phyloP scores from a whole-genome alignment of 2,888 invertebrate species.

The Trichogramma evanescens region DNA sequence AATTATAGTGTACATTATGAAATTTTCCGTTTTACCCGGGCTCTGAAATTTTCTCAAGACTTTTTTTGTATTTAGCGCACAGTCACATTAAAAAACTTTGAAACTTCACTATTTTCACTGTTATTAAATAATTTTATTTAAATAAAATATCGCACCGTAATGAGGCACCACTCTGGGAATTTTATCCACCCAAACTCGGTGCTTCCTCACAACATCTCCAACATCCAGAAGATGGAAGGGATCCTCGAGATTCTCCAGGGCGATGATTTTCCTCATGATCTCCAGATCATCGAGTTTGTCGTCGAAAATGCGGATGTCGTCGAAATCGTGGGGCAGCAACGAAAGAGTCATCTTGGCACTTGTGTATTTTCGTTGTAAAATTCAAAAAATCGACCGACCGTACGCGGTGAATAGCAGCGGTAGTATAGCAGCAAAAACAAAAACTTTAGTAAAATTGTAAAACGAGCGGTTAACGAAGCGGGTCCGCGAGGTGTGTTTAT shows the following conservation, averaged over 20 bases:
- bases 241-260: conserved; percentile 30
- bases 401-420: no score
- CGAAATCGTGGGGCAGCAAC: conserved; percentile 19
- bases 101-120: conserved; percentile 38
- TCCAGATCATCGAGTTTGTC: conserved; percentile 28
- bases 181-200: conserved; percentile 33
- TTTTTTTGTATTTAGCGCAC: no score
- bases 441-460: no score
- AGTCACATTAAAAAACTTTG: no score
- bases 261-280: conserved; percentile 32
- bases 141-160: conserved; percentile 30
- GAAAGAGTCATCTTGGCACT: conserved; percentile 15
- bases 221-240: conserved; percentile 36
- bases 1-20: no score
- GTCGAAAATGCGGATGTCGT: conserved; percentile 31
- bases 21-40: no score
- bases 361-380: no score
- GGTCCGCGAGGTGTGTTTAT: no score
- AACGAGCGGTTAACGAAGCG: no score
- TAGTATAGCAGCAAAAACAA: no score
- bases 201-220: conserved; percentile 32
- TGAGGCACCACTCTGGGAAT: conserved; percentile 39
- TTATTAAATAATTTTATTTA: conserved; percentile 41
- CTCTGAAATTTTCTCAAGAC: no score
- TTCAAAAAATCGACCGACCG: no score